Evolutionary conservation across 1,140 invertebrate species (phyloP).

Genomic region (Orussus abietinus): DNA sequence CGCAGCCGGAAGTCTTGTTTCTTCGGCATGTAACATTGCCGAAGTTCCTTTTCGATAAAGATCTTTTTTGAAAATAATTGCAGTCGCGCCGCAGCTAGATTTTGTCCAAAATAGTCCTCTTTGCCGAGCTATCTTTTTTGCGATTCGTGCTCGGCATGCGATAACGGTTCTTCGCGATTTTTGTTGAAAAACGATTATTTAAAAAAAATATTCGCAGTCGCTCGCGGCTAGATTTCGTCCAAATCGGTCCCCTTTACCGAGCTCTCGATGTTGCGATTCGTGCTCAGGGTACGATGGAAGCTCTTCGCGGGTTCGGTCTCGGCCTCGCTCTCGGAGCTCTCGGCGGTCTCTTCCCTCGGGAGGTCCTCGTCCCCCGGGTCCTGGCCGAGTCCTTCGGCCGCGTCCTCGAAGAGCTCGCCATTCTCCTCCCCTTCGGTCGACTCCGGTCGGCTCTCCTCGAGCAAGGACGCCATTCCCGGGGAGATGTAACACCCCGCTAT

Average conservation of each 20-base stretch:
- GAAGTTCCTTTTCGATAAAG: constrained; percentile 7
- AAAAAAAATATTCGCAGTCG: constrained; percentile 24
- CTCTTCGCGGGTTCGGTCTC: constrained; percentile 63
- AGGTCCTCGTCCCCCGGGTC: constrained; percentile 3
- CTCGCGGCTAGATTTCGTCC: too few species aligned
- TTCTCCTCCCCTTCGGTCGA: too few species aligned
- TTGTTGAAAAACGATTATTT: constrained; percentile 13
- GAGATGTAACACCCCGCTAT: too few species aligned
- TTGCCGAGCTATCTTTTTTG: too few species aligned
- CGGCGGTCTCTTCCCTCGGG: constrained; percentile 23
- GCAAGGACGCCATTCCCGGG: too few species aligned
- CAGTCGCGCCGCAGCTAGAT: too few species aligned
- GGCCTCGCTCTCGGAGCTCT: constrained; percentile 64
- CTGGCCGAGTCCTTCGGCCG: background rate
- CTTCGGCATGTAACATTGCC: too few species aligned
- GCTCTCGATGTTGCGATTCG: constrained; percentile 61
- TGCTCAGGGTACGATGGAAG: constrained; percentile 65
- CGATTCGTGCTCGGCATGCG: too few species aligned
- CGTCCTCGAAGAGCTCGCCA: background rate
- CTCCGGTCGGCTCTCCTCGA: too few species aligned
- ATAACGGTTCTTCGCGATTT: background rate
- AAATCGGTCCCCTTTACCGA: too few species aligned
- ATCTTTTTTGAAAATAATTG: constrained; percentile 6
- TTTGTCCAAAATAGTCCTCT: too few species aligned
- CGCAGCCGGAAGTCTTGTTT: too few species aligned